Base-by-base conservation (phyloP, 2,888 invertebrate species). In the Cerastoderma edule region DNA sequence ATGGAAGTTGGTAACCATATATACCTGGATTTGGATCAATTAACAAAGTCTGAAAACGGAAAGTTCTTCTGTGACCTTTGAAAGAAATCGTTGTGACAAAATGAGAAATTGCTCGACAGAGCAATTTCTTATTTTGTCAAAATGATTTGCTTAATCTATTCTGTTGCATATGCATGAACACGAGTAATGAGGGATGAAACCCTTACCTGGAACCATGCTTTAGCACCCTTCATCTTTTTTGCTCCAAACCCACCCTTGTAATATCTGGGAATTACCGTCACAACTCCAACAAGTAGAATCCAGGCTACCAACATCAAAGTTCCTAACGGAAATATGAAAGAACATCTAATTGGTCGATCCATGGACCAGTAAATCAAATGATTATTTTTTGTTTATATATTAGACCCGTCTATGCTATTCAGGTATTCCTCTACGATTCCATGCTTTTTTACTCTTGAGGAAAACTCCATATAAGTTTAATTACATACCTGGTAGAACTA, bases 121-220 rank as follows among this genome's bases (percentile, higher is more conserved):
- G 16, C 39, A 10, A 16, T 16, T 10, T 39, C 16, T 39, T 39
- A 8, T 10, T 39, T 39, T 16, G 39, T 39, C 16, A 10, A 39
- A 16, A 39, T 10, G 16, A 39, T 39, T 8, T 8, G 5, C 16
- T 19, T 46, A 5, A 57, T n/a, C n/a, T n/a, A n/a, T n/a, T n/a
- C n/a, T n/a, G n/a, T n/a, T n/a, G n/a, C n/a, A n/a, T n/a, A n/a
- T n/a, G n/a, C n/a, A n/a, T n/a, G n/a, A n/a, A n/a, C n/a, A n/a
- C n/a, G n/a, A n/a, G n/a, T n/a, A n/a, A n/a, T n/a, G n/a, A n/a
- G n/a, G n/a, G n/a, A 19, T 80, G n/a, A 10, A 19, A 27, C 4
- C 28, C 96, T 95, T 94, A 97, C 97, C 86, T 96, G 96, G 93
- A 98, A 98, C 98, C 98, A 98, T 79, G 97, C 95, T 92, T 97